phyloP scores from a whole-genome alignment of 2,113 vertebrate species.

The Crocuta crocuta region DNA sequence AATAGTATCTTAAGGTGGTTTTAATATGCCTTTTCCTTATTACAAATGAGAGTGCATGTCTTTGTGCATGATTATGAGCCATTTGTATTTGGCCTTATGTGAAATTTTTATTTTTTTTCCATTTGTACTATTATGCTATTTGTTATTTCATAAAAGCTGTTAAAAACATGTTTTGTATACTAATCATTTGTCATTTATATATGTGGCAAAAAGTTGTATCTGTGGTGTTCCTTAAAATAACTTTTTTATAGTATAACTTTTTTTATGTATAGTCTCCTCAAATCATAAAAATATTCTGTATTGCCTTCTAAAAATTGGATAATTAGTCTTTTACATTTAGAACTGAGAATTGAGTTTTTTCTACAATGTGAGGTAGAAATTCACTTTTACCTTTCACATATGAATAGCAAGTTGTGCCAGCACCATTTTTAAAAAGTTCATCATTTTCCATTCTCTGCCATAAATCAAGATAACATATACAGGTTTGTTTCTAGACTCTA shows the following conservation, averaged over 20 bases:
- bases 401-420: not conserved
- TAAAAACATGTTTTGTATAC: not conserved
- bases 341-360: not conserved
- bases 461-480: not conserved
- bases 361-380: not conserved
- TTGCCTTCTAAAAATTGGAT: not conserved
- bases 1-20: not conserved
- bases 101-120: not conserved
- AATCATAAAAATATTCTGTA: not conserved
- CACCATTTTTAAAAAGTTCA: not conserved
- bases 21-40: not conserved
- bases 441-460: not conserved
- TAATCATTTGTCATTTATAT: not conserved
- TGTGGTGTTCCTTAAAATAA: not conserved
- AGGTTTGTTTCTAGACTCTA: not conserved
- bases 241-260: not conserved
- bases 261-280: not conserved
- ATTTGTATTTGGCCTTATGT: not conserved
- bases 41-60: not conserved
- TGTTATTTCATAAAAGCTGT: not conserved
- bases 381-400: not conserved
- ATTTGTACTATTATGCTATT: not conserved
- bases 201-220: not conserved
- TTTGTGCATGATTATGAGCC: not conserved
- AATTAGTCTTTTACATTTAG: not conserved